Evolutionary conservation across 2,113 vertebrate genomes (phyloP).

Genomic region (Scalopus aquaticus): DNA sequence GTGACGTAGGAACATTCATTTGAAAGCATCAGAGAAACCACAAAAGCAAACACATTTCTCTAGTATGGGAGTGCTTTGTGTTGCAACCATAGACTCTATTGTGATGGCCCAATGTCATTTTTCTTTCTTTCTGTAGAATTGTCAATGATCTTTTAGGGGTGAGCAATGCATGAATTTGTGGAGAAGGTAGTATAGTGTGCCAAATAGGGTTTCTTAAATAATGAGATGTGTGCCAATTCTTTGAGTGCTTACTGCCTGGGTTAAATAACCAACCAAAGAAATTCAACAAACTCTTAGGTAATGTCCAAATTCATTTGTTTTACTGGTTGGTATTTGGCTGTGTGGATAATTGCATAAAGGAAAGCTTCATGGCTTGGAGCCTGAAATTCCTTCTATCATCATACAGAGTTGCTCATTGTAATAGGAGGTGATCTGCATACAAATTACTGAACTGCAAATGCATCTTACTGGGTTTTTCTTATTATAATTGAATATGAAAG

Average conservation of each 20-base stretch:
- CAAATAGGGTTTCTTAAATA: not conserved
- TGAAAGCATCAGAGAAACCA: constrained; percentile 61
- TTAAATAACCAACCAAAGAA: constrained; percentile 30
- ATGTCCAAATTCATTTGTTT: constrained; percentile 36
- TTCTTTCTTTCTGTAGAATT: constrained; percentile 34
- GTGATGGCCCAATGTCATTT: not conserved
- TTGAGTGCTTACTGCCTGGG: not conserved
- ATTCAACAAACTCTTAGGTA: constrained; percentile 9
- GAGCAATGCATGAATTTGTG: not conserved
- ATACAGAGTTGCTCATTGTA: not conserved
- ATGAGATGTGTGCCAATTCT: not conserved
- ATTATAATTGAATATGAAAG: constrained; percentile 51
- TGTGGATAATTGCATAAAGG: constrained; percentile 44
- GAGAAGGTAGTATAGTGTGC: not conserved
- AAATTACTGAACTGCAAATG: not conserved
- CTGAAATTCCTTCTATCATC: constrained; percentile 28
- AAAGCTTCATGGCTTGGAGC: not conserved
- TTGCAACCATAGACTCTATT: not conserved
- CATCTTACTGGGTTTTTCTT: constrained; percentile 22
- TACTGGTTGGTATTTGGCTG: not conserved
- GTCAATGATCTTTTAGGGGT: not conserved
- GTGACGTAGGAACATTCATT: constrained; percentile 61
- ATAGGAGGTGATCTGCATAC: not conserved
- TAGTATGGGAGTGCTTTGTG: constrained; percentile 5
- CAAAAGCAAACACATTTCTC: constrained; percentile 64